A percentile compares a stretch with the other conserved stretches of the same genome.
phyloP scores from a whole-genome alignment of 2,888 invertebrate genomes.

The Orthosia gothica region DNA sequence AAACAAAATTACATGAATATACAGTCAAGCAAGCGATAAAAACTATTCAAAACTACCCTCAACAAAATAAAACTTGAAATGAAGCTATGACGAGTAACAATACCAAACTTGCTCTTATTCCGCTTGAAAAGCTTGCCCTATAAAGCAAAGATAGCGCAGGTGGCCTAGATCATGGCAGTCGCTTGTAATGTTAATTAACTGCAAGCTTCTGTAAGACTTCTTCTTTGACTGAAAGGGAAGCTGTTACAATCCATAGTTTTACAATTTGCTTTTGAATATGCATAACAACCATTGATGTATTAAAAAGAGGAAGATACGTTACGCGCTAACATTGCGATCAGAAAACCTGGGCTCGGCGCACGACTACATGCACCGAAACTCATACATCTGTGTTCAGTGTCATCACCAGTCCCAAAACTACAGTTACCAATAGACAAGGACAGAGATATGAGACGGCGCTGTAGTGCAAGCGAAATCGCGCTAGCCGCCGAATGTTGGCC shows the following conservation, averaged over 20 bases:
- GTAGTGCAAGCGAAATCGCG: too few species aligned
- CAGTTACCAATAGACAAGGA: too few species aligned
- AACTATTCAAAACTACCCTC: neutral
- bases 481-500: too few species aligned
- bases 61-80: constrained; percentile 22
- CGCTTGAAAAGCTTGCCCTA: constrained; percentile 32
- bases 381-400: too few species aligned
- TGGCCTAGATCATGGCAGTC: constrained; percentile 41
- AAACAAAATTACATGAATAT: too few species aligned
- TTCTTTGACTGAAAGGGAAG: constrained; percentile 25
- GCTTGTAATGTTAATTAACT: constrained; percentile 53
- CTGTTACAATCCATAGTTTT: constrained; percentile 6
- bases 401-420: too few species aligned
- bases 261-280: neutral
- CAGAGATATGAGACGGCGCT: too few species aligned
- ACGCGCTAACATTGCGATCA: too few species aligned
- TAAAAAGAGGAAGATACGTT: too few species aligned
- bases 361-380: too few species aligned
- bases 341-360: too few species aligned
- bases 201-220: constrained; percentile 12
- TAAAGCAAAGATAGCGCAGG: constrained; percentile 23
- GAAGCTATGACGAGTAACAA: neutral
- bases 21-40: neutral
- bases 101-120: constrained; percentile 27
- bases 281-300: too few species aligned